A percentile compares a stretch with the other conserved stretches of the same genome.
Evolutionary conservation across 2,113 vertebrate genomes (phyloP).

Genomic region (Nestor notabilis): DNA sequence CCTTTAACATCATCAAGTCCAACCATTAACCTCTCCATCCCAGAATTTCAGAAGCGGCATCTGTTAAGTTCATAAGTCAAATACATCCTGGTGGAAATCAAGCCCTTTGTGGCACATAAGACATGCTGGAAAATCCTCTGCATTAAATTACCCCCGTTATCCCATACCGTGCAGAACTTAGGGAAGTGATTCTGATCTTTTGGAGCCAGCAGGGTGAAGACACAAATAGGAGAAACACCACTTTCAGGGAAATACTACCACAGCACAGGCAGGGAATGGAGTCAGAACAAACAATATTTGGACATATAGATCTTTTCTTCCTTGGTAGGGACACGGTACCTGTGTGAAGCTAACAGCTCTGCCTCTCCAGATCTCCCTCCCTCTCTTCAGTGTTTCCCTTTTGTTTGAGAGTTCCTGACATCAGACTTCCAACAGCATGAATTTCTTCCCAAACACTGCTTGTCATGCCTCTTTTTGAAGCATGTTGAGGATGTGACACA

Average conservation of each 20-base stretch:
- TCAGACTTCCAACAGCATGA: not conserved
- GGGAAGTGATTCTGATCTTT: not conserved
- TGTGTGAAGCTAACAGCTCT: not conserved
- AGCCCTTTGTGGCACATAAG: not conserved
- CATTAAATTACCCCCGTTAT: not conserved
- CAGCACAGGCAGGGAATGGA: not conserved
- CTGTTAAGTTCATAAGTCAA: not conserved
- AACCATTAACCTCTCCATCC: not conserved
- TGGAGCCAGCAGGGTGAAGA: not conserved
- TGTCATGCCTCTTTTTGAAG: not conserved
- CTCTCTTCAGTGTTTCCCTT: not conserved
- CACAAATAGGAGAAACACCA: not conserved
- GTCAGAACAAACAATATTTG: not conserved
- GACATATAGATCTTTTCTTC: not conserved
- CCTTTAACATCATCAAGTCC: not conserved
- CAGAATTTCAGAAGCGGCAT: not conserved
- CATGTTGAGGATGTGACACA: not conserved
- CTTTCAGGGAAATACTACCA: not conserved
- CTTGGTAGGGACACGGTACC: not conserved
- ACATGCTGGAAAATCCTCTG: not conserved
- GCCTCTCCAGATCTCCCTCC: not conserved
- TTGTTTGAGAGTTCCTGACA: not conserved
- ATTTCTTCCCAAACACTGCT: not conserved
- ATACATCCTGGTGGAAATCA: not conserved
- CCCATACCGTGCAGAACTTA: not conserved